Evolutionary conservation across 1,140 invertebrate genomes (phyloP).

Genomic region (Ephestia elutella): DNA sequence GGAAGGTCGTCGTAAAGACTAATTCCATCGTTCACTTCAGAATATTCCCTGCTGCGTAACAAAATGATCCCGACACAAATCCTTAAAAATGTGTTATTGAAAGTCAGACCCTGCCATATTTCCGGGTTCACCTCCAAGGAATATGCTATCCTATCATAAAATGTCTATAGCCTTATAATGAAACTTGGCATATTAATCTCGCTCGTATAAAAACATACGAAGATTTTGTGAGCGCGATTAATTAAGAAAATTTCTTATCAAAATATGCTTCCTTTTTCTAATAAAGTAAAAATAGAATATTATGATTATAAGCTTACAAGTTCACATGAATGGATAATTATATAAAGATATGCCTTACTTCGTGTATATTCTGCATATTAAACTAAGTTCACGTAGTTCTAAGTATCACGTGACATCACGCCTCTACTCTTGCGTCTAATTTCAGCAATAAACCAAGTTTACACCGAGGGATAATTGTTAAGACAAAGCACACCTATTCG

Average conservation of each 20-base stretch:
- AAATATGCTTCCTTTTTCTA: too few relatives aligned
- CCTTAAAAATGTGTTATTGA: conserved; percentile 38
- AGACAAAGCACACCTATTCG: conserved; percentile 25
- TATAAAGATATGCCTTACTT: too few relatives aligned
- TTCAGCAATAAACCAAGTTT: conserved; percentile 29
- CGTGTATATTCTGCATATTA: neutral
- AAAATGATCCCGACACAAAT: conserved; percentile 33
- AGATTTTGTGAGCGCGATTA: too few relatives aligned
- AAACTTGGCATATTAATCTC: neutral
- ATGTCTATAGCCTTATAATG: neutral
- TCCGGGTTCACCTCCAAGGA: neutral
- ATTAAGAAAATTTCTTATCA: too few relatives aligned
- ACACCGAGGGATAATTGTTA: conserved; percentile 35
- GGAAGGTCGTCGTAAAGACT: conserved; percentile 19
- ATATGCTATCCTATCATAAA: neutral
- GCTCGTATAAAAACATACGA: too few relatives aligned
- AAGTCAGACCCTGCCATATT: conserved; percentile 9
- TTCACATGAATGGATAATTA: too few relatives aligned
- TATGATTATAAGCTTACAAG: too few relatives aligned
- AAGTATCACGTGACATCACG: neutral
- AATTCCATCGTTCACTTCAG: conserved; percentile 27
- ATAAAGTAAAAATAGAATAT: too few relatives aligned
- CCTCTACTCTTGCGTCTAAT: conserved; percentile 18
- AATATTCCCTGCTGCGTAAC: conserved; percentile 26
- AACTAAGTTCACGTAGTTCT: conserved; percentile 2